Base-by-base conservation (phyloP, 2,113 vertebrate genomes). In the Herpailurus yagouaroundi region DNA sequence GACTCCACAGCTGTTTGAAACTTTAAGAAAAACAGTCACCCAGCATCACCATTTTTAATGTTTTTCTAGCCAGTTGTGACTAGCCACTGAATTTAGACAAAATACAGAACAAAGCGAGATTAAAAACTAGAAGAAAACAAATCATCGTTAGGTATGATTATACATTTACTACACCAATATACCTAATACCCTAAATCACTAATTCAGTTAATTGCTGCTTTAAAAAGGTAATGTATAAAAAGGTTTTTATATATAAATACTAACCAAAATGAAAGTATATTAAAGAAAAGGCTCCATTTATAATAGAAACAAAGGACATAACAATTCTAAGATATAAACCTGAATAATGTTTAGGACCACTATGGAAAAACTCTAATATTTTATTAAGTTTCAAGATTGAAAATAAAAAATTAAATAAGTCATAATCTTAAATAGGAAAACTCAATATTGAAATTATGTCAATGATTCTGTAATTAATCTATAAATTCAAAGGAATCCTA, bases 401-500 rank as follows among this genome's bases (percentile, higher is more conserved):
- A 79, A 84, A 36, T 64, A n/a, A 92, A 66, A 89, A 68, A 4
- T 18, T n/a, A 60, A 93, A 68, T 80, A 92, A 92, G 23, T 33
- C 25, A 74, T 38, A 92, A 50, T 27, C 31, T 73, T 89, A 33
- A 87, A 68, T 23, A 83, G 52, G 23, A 91, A 91, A 91, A 82
- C 10, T 69, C 69, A 50, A 12, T 79, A 76, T 15, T 84, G 19
- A 41, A 92, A 52, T 92, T 31, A 95, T 41, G 18, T 76, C 21
- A 86, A 36, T 86, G 57, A 4, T 52, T 86, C 5, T 85, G 90
- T 92, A 94, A 71, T 66, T 48, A 83, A 89, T 73, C 36, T 63
- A 89, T 66, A 96, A 89, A 80, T 80, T 74, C 64, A 93, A 94
- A 92, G 25, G 11, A 91, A 57, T 93, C 27, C 18, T 89, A 45